phyloP scores from a whole-genome alignment of 2,888 invertebrate genomes.

The Iphiclides podalirius region DNA sequence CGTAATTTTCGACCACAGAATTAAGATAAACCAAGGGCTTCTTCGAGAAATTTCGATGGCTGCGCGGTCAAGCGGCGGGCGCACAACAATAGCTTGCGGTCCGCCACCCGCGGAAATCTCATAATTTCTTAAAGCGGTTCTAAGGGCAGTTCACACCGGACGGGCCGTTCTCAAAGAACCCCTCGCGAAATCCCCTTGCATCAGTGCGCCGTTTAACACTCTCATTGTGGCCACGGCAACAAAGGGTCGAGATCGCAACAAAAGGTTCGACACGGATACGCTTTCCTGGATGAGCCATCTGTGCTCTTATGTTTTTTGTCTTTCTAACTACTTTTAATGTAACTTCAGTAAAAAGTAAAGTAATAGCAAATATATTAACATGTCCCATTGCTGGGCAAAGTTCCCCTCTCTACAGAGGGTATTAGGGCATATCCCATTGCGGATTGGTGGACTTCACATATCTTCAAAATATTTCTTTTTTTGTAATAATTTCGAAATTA shows the following conservation, averaged over 20 bases:
- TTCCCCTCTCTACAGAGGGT: too few relatives aligned
- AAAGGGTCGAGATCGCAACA: slow-evolving; percentile 50
- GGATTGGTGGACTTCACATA: too few relatives aligned
- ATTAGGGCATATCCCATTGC: too few relatives aligned
- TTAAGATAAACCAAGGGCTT: neutral
- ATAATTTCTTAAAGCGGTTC: slow-evolving; percentile 31
- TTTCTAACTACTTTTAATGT: neutral
- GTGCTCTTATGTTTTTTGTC: neutral
- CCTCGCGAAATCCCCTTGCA: slow-evolving; percentile 28
- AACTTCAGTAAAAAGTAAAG: too few relatives aligned
- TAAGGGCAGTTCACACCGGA: slow-evolving; percentile 30
- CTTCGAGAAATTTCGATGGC: slow-evolving; percentile 1
- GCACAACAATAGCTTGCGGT: slow-evolving; percentile 13
- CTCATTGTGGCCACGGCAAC: slow-evolving; percentile 56
- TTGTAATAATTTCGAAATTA: too few relatives aligned
- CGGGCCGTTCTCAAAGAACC: slow-evolving; percentile 38
- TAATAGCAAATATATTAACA: too few relatives aligned
- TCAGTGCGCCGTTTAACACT: slow-evolving; percentile 60
- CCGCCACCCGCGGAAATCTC: slow-evolving; percentile 26
- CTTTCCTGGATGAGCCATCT: slow-evolving; percentile 26
- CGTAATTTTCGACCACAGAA: neutral
- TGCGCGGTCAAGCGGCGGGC: slow-evolving; percentile 1
- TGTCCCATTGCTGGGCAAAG: too few relatives aligned
- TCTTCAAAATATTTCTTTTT: too few relatives aligned
- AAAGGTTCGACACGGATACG: slow-evolving; percentile 40